Conservation (phyloP, 1,140 invertebrate genomes). For the Eubasilissa regina region DNA sequence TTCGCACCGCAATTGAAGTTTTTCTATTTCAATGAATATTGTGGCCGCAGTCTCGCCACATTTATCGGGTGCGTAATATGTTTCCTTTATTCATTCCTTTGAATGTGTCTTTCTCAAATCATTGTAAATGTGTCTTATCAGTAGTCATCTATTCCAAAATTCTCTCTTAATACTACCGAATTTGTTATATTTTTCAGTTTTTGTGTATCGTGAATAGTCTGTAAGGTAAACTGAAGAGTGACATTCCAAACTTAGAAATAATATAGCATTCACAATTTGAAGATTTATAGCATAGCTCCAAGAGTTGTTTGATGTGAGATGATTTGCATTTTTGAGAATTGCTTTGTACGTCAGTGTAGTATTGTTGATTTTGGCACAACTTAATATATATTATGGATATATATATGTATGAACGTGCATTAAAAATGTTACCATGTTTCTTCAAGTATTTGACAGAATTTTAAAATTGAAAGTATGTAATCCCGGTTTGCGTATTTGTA, state of each 20-base stretch:
- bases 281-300: background rate
- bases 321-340: background rate
- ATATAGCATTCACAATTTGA: background rate
- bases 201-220: background rate
- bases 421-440: no score
- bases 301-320: slow-evolving; percentile 1
- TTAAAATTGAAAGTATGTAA: no score
- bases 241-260: background rate
- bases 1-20: no score
- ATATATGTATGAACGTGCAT: no score
- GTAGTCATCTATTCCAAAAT: slow-evolving; percentile 12
- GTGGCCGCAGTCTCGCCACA: no score
- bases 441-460: no score
- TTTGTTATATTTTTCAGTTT: slow-evolving; percentile 2
- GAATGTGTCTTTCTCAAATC: background rate
- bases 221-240: slow-evolving; percentile 1
- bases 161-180: slow-evolving; percentile 26
- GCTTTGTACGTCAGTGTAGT: slow-evolving; percentile 5
- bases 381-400: no score
- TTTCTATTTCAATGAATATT: no score
- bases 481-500: no score
- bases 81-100: no score
- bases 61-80: no score
- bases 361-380: no score
- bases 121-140: slow-evolving; percentile 13